phyloP scores from a whole-genome alignment of 2,797 vertebrate genomes.

The Myripristis jacobus region DNA sequence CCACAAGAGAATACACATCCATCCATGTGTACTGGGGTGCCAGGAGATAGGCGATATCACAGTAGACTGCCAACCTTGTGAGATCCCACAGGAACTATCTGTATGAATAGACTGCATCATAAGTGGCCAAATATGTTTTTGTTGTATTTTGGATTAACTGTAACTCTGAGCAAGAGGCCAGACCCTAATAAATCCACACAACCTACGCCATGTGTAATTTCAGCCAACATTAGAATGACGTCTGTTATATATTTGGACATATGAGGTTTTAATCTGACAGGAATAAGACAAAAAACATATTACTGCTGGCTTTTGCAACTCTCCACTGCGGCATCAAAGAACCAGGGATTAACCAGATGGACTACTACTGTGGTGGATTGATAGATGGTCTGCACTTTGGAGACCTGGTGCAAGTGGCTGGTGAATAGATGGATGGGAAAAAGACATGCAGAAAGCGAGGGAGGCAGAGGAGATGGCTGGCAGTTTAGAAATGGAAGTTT shows the following conservation, averaged over 20 bases:
- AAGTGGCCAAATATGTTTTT: too few relatives aligned
- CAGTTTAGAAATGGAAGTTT: conserved; percentile 25
- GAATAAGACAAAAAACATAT: neutral
- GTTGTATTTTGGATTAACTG: too few relatives aligned
- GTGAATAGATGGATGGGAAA: conserved; percentile 43
- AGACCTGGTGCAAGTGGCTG: conserved; percentile 43
- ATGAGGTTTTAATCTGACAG: neutral
- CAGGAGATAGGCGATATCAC: too few relatives aligned
- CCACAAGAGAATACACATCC: too few relatives aligned
- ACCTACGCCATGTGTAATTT: too few relatives aligned
- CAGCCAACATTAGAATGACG: too few relatives aligned
- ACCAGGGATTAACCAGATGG: conserved; percentile 32
- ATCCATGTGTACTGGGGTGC: too few relatives aligned
- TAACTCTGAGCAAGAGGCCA: too few relatives aligned
- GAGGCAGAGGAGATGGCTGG: conserved; percentile 24
- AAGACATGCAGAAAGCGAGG: conserved; percentile 33
- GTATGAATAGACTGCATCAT: too few relatives aligned
- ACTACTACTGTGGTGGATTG: conserved; percentile 38
- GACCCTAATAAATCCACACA: too few relatives aligned
- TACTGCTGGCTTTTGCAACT: conserved; percentile 12
- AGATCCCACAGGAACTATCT: too few relatives aligned
- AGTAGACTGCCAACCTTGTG: too few relatives aligned
- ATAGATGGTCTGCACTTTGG: conserved; percentile 50
- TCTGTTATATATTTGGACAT: neutral
- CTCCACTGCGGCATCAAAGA: conserved; percentile 37